phyloP scores from a whole-genome alignment of 1,140 invertebrate genomes.

The Heliconius eleuchia region DNA sequence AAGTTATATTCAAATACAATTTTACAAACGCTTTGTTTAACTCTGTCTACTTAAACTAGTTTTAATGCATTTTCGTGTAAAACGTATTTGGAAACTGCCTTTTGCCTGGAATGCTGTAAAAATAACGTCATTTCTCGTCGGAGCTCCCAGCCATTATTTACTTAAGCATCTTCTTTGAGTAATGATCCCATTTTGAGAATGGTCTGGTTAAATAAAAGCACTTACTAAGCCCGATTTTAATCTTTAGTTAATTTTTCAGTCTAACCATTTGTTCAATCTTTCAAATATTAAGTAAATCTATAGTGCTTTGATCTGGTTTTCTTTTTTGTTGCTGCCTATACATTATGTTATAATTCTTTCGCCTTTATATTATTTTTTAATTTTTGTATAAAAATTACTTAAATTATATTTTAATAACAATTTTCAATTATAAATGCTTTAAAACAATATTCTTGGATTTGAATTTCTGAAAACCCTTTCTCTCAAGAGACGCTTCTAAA shows the following conservation, averaged over 20 bases:
- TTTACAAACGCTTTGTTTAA: slow-evolving; percentile 4
- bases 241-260: slow-evolving; percentile 19
- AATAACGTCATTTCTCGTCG: slow-evolving; percentile 24
- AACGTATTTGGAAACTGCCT: background rate
- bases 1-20: slow-evolving; percentile 1
- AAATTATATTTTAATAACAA: no score
- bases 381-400: no score
- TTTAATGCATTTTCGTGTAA: slow-evolving; percentile 10
- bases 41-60: background rate
- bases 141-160: slow-evolving; percentile 21
- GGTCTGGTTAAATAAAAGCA: slow-evolving; percentile 22
- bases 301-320: background rate
- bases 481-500: no score
- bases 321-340: background rate
- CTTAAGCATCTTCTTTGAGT: slow-evolving; percentile 20
- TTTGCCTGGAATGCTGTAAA: slow-evolving; percentile 10
- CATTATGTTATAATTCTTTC: no score
- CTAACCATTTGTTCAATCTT: background rate
- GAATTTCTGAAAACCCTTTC: no score
- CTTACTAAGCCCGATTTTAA: slow-evolving; percentile 19
- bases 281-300: background rate
- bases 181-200: slow-evolving; percentile 30
- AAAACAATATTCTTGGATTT: no score
- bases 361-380: no score
- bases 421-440: no score